Percentiles rank a stretch among this genome's conserved stretches.
Evolutionary conservation across 2,113 vertebrate species (phyloP).

Genomic region (Pluvianellus socialis): DNA sequence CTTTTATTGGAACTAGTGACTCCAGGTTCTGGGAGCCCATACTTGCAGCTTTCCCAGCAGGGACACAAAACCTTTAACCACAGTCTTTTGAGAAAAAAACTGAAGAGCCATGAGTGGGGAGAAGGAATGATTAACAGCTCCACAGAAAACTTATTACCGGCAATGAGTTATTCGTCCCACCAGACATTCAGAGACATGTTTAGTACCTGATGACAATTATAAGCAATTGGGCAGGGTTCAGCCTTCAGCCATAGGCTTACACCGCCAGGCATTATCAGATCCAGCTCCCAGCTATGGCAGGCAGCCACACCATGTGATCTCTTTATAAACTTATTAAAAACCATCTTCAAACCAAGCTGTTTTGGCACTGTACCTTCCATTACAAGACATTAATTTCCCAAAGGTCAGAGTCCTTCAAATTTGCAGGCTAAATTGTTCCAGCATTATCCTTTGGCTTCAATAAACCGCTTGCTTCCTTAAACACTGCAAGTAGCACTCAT

Average conservation of each 20-base stretch:
- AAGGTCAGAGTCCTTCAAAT: conserved; percentile 25
- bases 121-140: not conserved
- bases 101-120: not conserved
- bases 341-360: not conserved
- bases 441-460: not conserved
- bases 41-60: not conserved
- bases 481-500: fast-evolving
- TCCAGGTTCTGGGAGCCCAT: conserved; percentile 30
- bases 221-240: not conserved
- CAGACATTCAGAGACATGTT: not conserved
- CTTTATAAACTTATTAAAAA: conserved; percentile 28
- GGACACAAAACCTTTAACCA: conserved; percentile 3
- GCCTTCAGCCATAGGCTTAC: not conserved
- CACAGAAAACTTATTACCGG: conserved; percentile 3
- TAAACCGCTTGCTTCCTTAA: not conserved
- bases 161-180: not conserved
- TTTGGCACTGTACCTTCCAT: conserved; percentile 8
- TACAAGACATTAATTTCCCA: conserved; percentile 8
- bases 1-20: conserved; percentile 37
- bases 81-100: not conserved
- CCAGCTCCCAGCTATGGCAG: conserved; percentile 4
- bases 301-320: not conserved
- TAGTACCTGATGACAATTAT: conserved; percentile 10
- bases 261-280: conserved; percentile 4
- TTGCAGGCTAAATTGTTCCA: not conserved